Percentiles rank a stretch among this genome's conserved stretches.
These are phyloP conservation scores for Danionella cerebrum DNA, from an alignment of 2,113 vertebrate genomes.

Conservation along the genomic window DNA sequence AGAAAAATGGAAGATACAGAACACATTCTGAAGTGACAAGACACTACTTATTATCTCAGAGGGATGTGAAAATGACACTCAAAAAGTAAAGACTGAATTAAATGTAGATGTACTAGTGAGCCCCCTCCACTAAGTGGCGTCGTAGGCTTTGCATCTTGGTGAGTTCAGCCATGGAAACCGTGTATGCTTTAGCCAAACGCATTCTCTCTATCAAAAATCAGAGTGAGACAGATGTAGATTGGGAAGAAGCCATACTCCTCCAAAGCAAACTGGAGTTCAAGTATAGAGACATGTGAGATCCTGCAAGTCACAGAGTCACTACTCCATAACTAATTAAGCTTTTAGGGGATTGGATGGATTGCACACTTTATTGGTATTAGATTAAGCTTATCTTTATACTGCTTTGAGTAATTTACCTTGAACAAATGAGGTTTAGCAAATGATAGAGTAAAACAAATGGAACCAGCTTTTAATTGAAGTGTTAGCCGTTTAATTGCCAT, in stretches of 20 bases:
- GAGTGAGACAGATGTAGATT: constrained; percentile 46
- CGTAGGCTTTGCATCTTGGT: constrained; percentile 63
- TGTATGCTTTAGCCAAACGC: not conserved
- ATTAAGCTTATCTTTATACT: too few species aligned
- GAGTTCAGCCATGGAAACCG: constrained; percentile 1
- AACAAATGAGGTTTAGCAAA: constrained; percentile 7
- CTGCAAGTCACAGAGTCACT: constrained; percentile 46
- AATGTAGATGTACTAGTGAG: too few species aligned
- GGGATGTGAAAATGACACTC: too few species aligned
- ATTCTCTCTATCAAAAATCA: not conserved
- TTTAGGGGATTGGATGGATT: not conserved
- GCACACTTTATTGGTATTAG: not conserved
- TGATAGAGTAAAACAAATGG: not conserved
- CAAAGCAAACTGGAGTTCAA: constrained; percentile 52
- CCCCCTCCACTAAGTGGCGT: too few species aligned
- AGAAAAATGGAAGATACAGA: too few species aligned
- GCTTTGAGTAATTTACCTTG: not conserved
- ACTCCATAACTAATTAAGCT: not conserved
- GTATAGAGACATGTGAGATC: constrained; percentile 64
- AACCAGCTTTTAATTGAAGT: constrained; percentile 3
- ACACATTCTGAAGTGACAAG: too few species aligned
- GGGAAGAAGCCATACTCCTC: constrained; percentile 57
- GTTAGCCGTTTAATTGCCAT: constrained; percentile 14
- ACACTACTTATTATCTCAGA: too few species aligned
- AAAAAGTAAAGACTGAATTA: too few species aligned